Percentiles rank a stretch among this genome's conserved stretches.
Evolutionary conservation across 2,797 vertebrate genomes (phyloP).

Genomic region (Malacoraja senta): DNA sequence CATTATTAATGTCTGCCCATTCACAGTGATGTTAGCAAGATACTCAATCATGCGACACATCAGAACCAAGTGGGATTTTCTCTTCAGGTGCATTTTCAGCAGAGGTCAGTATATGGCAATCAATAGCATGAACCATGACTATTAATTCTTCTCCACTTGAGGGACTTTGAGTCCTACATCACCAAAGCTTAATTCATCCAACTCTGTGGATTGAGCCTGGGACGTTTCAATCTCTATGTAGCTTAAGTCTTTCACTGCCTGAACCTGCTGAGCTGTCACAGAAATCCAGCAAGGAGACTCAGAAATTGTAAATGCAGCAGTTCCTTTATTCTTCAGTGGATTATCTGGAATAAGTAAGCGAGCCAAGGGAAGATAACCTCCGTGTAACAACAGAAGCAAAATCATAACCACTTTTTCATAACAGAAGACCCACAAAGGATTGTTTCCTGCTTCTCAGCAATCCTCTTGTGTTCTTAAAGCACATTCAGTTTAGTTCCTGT

Average conservation of each 20-base stretch:
- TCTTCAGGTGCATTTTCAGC: background rate
- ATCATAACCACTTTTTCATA: background rate
- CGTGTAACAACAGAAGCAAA: background rate
- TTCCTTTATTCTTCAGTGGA: background rate
- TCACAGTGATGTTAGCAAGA: constrained; percentile 1
- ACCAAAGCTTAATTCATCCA: background rate
- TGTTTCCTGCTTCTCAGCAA: background rate
- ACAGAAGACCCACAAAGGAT: background rate
- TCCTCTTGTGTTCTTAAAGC: background rate
- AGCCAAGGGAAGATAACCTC: constrained; percentile 9
- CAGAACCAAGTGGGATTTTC: background rate
- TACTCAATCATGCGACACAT: background rate
- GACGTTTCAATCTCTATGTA: background rate
- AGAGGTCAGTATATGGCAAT: background rate
- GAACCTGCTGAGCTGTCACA: background rate
- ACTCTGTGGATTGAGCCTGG: background rate
- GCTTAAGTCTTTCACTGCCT: background rate
- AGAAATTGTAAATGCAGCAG: background rate
- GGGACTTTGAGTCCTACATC: background rate
- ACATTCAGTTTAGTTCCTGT: constrained; percentile 7
- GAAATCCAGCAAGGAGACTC: background rate
- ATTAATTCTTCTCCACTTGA: background rate
- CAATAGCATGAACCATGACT: background rate
- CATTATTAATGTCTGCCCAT: background rate
- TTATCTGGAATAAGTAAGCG: background rate